phyloP scores from a whole-genome alignment of 23 tunicate species.

The Styela plicata region DNA sequence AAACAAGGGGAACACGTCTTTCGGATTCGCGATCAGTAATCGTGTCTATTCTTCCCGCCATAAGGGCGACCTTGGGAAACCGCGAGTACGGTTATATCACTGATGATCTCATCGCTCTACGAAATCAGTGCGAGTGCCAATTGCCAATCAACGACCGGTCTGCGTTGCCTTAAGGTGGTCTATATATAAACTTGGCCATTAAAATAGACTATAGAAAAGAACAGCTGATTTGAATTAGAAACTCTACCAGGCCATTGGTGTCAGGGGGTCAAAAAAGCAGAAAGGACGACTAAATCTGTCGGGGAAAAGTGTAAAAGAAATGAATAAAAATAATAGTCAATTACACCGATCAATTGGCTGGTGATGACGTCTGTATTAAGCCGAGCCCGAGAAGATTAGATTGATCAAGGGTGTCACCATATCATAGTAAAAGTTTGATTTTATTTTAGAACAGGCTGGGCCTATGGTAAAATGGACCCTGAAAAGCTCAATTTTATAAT shows the following conservation, averaged over 20 bases:
- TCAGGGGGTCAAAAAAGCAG: background rate
- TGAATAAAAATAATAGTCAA: too few species aligned
- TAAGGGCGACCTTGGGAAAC: background rate
- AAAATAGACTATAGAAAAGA: background rate
- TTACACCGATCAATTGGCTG: too few species aligned
- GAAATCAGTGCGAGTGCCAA: background rate
- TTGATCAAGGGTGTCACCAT: background rate
- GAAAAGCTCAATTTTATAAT: too few species aligned
- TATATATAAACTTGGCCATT: background rate
- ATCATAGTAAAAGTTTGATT: too few species aligned
- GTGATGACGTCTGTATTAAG: too few species aligned
- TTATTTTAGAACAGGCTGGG: too few species aligned
- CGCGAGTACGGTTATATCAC: background rate
- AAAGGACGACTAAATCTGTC: too few species aligned
- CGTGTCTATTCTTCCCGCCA: too few species aligned
- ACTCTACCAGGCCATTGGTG: background rate
- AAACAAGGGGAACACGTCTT: too few species aligned
- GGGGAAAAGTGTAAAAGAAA: too few species aligned
- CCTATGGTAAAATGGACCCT: too few species aligned
- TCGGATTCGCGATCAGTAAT: too few species aligned
- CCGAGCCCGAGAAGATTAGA: background rate
- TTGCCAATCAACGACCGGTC: background rate
- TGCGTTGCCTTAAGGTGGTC: background rate
- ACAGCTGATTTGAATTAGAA: background rate
- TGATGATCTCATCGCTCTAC: background rate